A percentile compares a stretch with the other conserved stretches of the same genome.
phyloP scores from a whole-genome alignment of 2,797 vertebrate genomes.

The Hoplostethus mediterraneus region DNA sequence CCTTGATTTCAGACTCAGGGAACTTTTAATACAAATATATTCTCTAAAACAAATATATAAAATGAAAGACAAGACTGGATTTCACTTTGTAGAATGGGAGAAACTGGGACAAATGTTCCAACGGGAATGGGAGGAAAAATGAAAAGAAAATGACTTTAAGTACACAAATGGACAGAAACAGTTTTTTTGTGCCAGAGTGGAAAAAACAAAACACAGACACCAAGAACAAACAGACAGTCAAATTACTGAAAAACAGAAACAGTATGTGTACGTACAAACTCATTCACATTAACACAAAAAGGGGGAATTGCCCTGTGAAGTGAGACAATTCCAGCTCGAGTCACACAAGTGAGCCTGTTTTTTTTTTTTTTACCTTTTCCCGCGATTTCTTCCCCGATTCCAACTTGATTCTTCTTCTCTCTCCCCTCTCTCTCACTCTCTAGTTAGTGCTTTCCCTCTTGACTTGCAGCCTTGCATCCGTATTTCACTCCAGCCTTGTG shows the following conservation, averaged over 20 bases:
- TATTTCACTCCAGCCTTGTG: conserved; percentile 64
- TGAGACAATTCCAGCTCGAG: conserved; percentile 59
- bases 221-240: conserved; percentile 19
- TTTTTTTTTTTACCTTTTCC: conserved; percentile 74
- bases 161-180: conserved; percentile 56
- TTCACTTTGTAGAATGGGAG: conserved; percentile 17
- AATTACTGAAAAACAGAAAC: conserved; percentile 25
- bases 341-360: conserved; percentile 45
- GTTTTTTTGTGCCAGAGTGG: conserved; percentile 36
- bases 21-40: conserved; percentile 36
- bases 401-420: conserved; percentile 72
- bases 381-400: conserved; percentile 63
- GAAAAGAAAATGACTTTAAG: conserved; percentile 63
- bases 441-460: conserved; percentile 61
- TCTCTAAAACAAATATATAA: conserved; percentile 27
- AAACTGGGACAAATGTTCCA: conserved; percentile 41
- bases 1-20: conserved; percentile 39
- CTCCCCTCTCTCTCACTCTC: conserved; percentile 67
- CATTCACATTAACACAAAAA: conserved; percentile 23
- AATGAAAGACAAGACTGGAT: conserved; percentile 56
- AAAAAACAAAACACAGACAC: conserved; percentile 35
- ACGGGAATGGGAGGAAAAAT: conserved; percentile 57
- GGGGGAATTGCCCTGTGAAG: conserved; percentile 13
- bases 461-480: conserved; percentile 72
- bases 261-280: neutral